Base-by-base conservation (phyloP, 2,888 invertebrate species). In the Drosophila siamana region DNA sequence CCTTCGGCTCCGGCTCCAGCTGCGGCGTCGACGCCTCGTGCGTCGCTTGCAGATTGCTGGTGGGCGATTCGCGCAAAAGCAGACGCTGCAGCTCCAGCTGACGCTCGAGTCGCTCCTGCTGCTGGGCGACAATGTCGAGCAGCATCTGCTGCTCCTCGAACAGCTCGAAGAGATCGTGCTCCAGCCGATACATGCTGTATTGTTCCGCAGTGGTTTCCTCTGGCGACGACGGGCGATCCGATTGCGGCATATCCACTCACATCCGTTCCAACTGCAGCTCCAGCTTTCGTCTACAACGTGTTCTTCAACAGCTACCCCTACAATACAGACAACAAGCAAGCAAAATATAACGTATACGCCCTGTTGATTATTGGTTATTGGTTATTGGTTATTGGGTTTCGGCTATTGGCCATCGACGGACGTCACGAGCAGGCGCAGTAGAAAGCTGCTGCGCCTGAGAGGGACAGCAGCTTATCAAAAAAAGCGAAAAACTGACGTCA, bases 381-480 rank as follows among this genome's bases (percentile, higher is more conserved):
- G 22, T 44, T 46, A 69, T 22, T 43, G 33, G 22, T 44, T 46
- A 62, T 9, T 48, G 60, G 44, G 16, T 56, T 59, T 30, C 51
- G 28, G 67, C 59, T 38, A 74, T 70, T 69, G 72, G 63, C 63
- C 22, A 71, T 77, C 71, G 51, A 68, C 64, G 16, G 16, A n/a
- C 24, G 47, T 33, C 36, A 38, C 55, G 82, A 74, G 84, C 83
- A 86, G 74, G 83, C 83, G 83, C 83, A 83, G 72, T 86, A 61
- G 71, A 24, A 33, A 33, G 9, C 30, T 8, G 30, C 30, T 11
- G 30, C 30, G 9, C 24, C 67, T 54, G 64, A 61, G 47, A n/a
- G 40, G n/a, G 22, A n/a, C 8, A 15, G 28, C 24, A 44, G 55
- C 40, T 28, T 28, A 15, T 36, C 52, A 63, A 57, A 54, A 54